phyloP scores from a whole-genome alignment of 2,113 vertebrate genomes.

The zebrafish (Danio rerio) region DNA sequence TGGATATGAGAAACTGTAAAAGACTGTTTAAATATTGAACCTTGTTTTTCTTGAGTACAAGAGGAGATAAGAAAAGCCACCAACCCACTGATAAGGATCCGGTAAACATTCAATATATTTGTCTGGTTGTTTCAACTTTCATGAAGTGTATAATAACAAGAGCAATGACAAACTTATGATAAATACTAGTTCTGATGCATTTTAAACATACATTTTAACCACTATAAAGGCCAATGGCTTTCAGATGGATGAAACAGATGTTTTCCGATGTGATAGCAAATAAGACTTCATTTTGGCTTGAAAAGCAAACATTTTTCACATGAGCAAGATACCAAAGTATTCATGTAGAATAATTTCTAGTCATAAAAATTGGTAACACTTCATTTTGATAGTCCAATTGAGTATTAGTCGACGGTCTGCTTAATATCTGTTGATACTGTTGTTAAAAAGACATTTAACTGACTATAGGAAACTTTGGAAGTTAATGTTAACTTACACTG shows the following conservation, averaged over 20 bases:
- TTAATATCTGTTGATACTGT: too few species aligned
- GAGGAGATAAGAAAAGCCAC: conserved; percentile 4
- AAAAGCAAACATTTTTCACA: not conserved
- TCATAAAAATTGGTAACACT: too few species aligned
- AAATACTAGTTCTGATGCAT: not conserved
- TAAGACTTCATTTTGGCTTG: not conserved
- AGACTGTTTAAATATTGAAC: conserved; percentile 25
- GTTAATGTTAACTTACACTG: too few species aligned
- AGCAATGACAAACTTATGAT: not conserved
- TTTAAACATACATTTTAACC: not conserved
- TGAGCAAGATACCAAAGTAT: not conserved
- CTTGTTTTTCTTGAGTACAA: not conserved
- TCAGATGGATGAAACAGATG: not conserved
- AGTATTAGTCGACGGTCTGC: too few species aligned
- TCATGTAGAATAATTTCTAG: too few species aligned
- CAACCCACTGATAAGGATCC: conserved; percentile 5
- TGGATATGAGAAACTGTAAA: conserved; percentile 37
- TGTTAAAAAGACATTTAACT: too few species aligned
- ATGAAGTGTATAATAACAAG: not conserved
- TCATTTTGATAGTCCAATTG: too few species aligned
- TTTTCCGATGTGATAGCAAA: not conserved
- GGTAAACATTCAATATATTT: not conserved
- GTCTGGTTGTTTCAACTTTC: not conserved
- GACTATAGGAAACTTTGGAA: too few species aligned
- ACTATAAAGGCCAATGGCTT: not conserved